Base-by-base conservation (phyloP, 2,113 vertebrate species). In the Poeciliopsis retropinna region DNA sequence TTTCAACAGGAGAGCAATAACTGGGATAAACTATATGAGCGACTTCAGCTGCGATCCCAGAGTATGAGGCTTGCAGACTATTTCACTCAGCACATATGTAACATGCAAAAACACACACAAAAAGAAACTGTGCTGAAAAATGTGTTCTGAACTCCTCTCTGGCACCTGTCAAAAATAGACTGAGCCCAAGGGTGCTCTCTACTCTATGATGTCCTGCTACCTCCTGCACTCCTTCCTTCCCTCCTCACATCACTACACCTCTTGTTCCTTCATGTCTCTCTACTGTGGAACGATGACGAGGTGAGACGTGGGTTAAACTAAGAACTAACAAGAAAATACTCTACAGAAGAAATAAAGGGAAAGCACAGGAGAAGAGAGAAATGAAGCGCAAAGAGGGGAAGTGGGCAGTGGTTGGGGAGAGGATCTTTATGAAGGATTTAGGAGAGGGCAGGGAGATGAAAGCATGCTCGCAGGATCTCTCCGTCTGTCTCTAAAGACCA, bases 81-180 rank as follows among this genome's bases (percentile, higher is more conserved):
- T 57, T 47, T 47, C 14, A 47, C 34, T 44, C 31, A 28, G 2
- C 39, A 63, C 44, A 67, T n/a, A 39, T 60, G 64, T 14, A 34
- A 15, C 3, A 71, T 47, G 15, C 37, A 75, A 67, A 61, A 75
- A 60, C 27, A 70, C 70, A 25, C 12, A 61, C 57, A 62, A 34
- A 29, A 25, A 60, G 61, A 66, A 66, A 70, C 1, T 10, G 68
- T 37, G 65, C 60, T 72, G 34, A 76, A 85, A 85, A 85, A 81
- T 78, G 81, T 74, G 76, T 67, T 73, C 70, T 85, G 81, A 88
- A 88, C 83, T 84, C 73, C 62, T 79, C 75, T 76, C 54, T 82
- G 84, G 85, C 84, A 87, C 77, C 70, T 32, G 80, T 83, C 78
- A 29, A 68, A 89, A 90, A 88, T 86, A 92, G 86, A 77, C 64